Evolutionary conservation across 2,797 vertebrate species (phyloP), one percentile per base, ranked within the genome.

Genomic region (Cirrhinus molitorella): DNA sequence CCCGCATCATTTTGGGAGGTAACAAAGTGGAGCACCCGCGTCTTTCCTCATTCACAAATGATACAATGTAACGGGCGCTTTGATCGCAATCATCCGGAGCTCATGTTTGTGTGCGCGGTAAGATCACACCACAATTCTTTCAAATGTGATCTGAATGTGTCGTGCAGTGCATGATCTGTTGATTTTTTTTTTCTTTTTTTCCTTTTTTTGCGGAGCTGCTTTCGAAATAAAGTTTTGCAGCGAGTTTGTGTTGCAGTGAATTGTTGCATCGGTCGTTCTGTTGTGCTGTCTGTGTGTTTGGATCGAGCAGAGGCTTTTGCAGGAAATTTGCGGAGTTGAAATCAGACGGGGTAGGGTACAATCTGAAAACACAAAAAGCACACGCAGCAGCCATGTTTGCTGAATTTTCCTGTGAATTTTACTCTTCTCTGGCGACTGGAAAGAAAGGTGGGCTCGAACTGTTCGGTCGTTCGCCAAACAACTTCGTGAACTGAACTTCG

Each of bases 341-440:
- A 91, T 94, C 87, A 91, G 90, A 93, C 92, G 93, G 91, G 93
- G 93, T 93, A 92, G 92, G 92, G 93, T 93, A 94, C 92, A 92
- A 92, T 85, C 92, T 92, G 91, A 86, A 94, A 95, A 94, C 93
- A 93, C 92, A 92, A 94, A 94, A 95, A 94, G 92, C 93, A 93
- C 93, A 90, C 94, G 94, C 94, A 95, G 95, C 95, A 95, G 95
- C 95, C 95, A 96, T 96, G 94, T 96, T 96, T 95, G 92, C 86
- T 92, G 91, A 94, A 92, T 92, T 92, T 94, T 90, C 83, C 84
- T 87, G 81, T 86, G 92, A 94, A 94, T 94, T 91, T 94, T 89
- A 40, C 53, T 59, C 87, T 86, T 90, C 87, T 89, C 87, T 86
- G 87, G 75, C 89, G 92, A 91, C 68, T 92, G 90, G 59, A 10